These are phyloP conservation scores for Podarcis muralis DNA, from an alignment of 2,113 vertebrate genomes.

Conservation along the genomic window DNA sequence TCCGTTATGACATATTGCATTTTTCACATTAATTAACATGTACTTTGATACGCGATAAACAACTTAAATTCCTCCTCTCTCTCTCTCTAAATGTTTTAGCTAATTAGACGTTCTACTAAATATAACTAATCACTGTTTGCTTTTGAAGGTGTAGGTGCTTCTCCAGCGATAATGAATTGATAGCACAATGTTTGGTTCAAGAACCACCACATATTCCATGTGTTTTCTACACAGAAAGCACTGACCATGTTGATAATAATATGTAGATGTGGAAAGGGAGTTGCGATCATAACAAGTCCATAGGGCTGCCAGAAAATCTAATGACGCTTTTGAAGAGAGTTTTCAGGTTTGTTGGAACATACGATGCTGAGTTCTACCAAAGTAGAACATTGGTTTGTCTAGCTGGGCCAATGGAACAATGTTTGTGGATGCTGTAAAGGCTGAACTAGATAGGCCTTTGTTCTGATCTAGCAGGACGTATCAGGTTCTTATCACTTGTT, in stretches of 20 bases:
- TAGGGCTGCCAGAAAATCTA: neutral
- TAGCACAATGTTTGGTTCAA: neutral
- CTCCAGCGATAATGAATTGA: neutral
- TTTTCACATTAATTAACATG: conserved; percentile 47
- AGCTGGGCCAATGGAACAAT: neutral
- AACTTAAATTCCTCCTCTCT: neutral
- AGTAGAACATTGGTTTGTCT: neutral
- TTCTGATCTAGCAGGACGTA: no score
- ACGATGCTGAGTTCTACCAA: neutral
- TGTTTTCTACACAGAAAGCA: neutral
- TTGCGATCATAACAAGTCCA: neutral
- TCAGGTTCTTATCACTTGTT: no score
- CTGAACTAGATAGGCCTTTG: no score
- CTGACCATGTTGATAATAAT: neutral
- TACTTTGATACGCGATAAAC: conserved; percentile 31
- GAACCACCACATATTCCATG: neutral
- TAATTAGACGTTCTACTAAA: neutral
- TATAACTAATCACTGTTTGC: neutral
- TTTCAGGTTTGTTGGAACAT: no score
- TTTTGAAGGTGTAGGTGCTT: neutral
- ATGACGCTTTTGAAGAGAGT: no score
- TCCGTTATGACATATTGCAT: neutral
- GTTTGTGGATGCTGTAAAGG: no score
- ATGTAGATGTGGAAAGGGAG: neutral
- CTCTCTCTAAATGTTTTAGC: neutral